Percentiles rank a stretch among this genome's conserved stretches.
phyloP scores from a whole-genome alignment of 2,888 invertebrate species.

The Epinotia ramella region DNA sequence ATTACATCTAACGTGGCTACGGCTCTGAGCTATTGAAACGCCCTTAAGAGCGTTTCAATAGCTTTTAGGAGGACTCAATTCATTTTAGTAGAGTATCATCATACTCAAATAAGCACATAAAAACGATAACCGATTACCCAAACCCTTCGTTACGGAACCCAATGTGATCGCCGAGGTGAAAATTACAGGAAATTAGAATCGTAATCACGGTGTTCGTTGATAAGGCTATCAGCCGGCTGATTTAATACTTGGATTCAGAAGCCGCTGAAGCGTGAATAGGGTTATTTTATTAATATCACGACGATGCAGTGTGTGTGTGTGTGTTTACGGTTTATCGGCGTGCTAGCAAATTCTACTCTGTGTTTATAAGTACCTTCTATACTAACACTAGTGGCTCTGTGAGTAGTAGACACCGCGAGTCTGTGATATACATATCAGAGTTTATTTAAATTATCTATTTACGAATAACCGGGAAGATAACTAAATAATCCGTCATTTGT shows the following conservation, averaged over 20 bases:
- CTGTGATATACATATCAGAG: too few relatives aligned
- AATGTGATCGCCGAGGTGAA: conserved; percentile 12
- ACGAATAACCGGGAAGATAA: too few relatives aligned
- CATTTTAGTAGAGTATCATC: neutral
- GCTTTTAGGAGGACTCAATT: too few relatives aligned
- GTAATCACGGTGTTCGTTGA: conserved; percentile 39
- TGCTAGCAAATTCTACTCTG: neutral
- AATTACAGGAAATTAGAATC: conserved; percentile 41
- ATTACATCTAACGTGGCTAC: too few relatives aligned
- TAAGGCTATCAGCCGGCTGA: conserved; percentile 39
- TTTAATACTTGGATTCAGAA: conserved; percentile 42
- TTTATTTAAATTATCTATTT: too few relatives aligned
- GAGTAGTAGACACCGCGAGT: too few relatives aligned
- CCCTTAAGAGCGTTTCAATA: too few relatives aligned
- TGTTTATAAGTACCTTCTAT: too few relatives aligned
- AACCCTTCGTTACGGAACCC: neutral
- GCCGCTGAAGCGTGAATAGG: conserved; percentile 21
- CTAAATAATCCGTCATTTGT: too few relatives aligned
- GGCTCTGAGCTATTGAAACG: too few relatives aligned
- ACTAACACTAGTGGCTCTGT: too few relatives aligned
- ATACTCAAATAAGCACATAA: neutral
- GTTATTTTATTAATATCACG: conserved; percentile 38
- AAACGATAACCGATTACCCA: neutral
- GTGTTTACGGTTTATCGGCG: neutral
- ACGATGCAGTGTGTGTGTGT: neutral